Evolutionary conservation across 92 coral and sea anemone genomes (phyloP), one percentile per base, ranked within the genome.

Genomic region (Muricea muricata): DNA sequence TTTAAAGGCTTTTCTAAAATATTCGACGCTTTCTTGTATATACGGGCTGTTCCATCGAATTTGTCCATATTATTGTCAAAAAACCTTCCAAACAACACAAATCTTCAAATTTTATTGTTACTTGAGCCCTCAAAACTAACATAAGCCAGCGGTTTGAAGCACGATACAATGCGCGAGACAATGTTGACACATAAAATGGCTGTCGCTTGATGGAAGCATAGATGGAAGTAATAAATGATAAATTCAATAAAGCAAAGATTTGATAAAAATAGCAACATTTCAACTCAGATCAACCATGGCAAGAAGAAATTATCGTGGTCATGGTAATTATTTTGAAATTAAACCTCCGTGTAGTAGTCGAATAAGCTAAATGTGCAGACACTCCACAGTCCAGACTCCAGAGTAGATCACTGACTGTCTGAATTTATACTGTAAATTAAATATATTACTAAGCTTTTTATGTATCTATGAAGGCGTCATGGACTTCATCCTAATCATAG

Each of bases 1-100:
- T 95, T 97, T 39, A 97, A 87, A 29, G 99, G 98, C 87, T 88
- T 93, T 83, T 97, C 99, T 18, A 97, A 90, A 78, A 97, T 97
- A 86, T 97, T 97, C 50, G 97, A 20, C 4, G 50, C 58, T 58
- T 78, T 78, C 37, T 78, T 76, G 8, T n/a, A 25, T 41, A 74
- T 76, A 57, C 83, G 83, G 57, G 58, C 56, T 50, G 33, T 46
- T 28, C 63, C 68, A 58, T 78, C 83, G 4, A 58, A 33, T 54
- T 57, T 78, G 71, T 78, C 83, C 83, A 78, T 78, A 52, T 35
- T n/a, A n/a, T 78, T 21, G 6, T 0, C 14, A 63, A 15, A 15
- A 14, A 60, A 60, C 32, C 13, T 58, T 58, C 8, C 9, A 4
- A 37, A 9, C 4, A 37, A 37, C 9, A 4, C 9, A 4, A 9